These are phyloP conservation scores for Lasioglossum marginatum DNA, from an alignment of 2,888 invertebrate genomes.

Conservation along the genomic window DNA sequence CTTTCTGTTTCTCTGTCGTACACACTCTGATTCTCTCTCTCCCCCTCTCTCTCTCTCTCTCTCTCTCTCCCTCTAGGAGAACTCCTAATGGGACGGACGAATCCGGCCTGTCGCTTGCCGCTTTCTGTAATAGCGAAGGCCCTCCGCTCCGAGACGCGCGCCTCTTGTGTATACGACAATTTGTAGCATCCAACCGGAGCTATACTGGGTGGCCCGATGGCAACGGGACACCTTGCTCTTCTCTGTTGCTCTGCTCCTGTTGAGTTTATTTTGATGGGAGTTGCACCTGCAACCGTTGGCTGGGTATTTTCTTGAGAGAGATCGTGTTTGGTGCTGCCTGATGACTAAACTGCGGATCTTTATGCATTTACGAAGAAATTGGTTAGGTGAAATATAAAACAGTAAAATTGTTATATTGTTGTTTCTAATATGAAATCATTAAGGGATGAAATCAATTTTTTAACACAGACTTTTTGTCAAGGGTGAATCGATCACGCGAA, in stretches of 20 bases:
- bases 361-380: no score
- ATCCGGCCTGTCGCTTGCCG: slow-evolving; percentile 5
- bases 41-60: background rate
- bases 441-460: no score
- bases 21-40: background rate
- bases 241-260: background rate
- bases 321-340: background rate
- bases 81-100: slow-evolving; percentile 43
- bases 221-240: background rate
- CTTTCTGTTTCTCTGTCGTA: no score
- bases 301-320: background rate
- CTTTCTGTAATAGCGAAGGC: slow-evolving; percentile 16
- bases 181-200: background rate
- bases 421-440: no score
- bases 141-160: background rate
- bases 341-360: no score
- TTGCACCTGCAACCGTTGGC: background rate
- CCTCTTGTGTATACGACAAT: slow-evolving; percentile 13
- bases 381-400: no score
- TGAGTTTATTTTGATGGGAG: background rate
- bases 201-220: background rate
- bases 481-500: background rate
- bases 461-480: background rate
- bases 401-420: no score
- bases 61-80: background rate